Conservation (phyloP, 2,797 vertebrate genomes). For the Eupleurogrammus muticus region DNA sequence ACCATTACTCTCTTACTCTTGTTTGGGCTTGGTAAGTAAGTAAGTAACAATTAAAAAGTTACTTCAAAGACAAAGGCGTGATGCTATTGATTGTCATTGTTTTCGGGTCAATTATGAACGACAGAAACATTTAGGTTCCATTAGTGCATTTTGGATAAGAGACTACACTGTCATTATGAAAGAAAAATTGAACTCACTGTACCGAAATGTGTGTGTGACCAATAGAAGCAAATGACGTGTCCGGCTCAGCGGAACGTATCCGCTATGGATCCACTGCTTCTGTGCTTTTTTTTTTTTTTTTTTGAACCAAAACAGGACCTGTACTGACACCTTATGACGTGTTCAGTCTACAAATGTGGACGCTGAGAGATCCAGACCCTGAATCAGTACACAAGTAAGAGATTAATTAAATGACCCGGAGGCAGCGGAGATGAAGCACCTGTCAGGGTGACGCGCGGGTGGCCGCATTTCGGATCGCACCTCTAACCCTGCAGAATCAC, state of each 20-base stretch:
- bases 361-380: slow-evolving; percentile 22
- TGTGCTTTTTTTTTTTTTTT: slow-evolving; percentile 4
- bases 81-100: too few relatives aligned
- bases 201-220: not conserved
- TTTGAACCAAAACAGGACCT: slow-evolving; percentile 7
- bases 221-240: not conserved
- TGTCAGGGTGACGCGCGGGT: slow-evolving; percentile 37
- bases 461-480: slow-evolving; percentile 15
- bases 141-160: too few relatives aligned
- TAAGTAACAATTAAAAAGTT: too few relatives aligned
- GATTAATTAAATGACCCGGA: slow-evolving; percentile 55
- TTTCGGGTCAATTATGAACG: too few relatives aligned
- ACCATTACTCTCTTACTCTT: too few relatives aligned
- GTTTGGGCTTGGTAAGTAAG: too few relatives aligned
- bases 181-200: too few relatives aligned
- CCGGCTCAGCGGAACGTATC: not conserved
- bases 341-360: slow-evolving; percentile 17
- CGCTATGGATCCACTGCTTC: not conserved
- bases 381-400: slow-evolving; percentile 24
- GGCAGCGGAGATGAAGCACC: slow-evolving; percentile 45
- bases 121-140: too few relatives aligned
- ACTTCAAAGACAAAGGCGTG: too few relatives aligned
- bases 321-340: slow-evolving; percentile 7
- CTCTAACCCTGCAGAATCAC: slow-evolving; percentile 24
- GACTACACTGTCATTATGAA: too few relatives aligned